A percentile compares a stretch with the other conserved stretches of the same genome.
These are phyloP conservation scores for Sebastes vulpes DNA, from an alignment of 2,797 vertebrate species.

Conservation along the genomic window DNA sequence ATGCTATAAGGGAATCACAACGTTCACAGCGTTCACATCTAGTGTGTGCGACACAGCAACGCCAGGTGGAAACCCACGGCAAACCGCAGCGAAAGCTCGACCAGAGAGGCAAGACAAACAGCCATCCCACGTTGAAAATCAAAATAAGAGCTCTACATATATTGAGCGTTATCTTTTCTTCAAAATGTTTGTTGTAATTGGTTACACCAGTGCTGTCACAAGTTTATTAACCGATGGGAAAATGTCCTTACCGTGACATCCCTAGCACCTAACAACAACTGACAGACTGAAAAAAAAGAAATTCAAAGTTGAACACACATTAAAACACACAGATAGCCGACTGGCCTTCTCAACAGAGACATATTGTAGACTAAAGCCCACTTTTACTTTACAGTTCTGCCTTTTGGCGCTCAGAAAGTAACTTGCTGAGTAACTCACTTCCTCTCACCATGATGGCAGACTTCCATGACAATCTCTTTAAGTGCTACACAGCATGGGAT, in stretches of 20 bases:
- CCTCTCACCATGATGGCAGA: constrained; percentile 3
- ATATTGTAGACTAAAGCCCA: neutral
- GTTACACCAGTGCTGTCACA: accelerated
- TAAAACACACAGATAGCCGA: neutral
- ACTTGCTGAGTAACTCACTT: constrained; percentile 5
- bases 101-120: no score
- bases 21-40: no score
- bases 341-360: neutral
- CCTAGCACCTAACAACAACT: neutral
- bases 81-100: no score
- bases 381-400: neutral
- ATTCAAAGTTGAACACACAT: neutral
- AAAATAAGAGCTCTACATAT: no score
- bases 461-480: neutral
- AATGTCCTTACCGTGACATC: no score
- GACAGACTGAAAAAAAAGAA: neutral
- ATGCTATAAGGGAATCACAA: no score
- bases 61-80: no score
- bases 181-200: accelerated
- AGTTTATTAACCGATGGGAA: no score
- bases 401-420: neutral
- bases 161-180: no score
- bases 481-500: neutral
- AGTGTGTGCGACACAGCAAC: no score
- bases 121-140: no score